Conservation (phyloP, 1,140 invertebrate genomes). For the Marisa cornuarietis region DNA sequence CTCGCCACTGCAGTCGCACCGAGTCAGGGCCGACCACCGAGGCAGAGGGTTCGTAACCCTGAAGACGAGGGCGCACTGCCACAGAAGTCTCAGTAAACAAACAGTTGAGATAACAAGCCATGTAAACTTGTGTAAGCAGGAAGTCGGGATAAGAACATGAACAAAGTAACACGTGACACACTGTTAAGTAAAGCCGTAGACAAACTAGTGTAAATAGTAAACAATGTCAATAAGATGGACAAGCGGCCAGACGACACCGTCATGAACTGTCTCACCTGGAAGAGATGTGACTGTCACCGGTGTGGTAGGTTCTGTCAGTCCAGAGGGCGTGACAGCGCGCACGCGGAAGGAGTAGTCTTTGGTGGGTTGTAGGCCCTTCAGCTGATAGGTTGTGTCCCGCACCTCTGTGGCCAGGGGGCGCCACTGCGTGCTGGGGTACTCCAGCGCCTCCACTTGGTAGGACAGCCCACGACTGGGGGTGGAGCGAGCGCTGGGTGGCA, state of each 20-base stretch:
- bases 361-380: constrained; percentile 49
- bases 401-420: constrained; percentile 45
- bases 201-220: too few species aligned
- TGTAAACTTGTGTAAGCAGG: too few species aligned
- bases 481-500: constrained; percentile 31
- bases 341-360: constrained; percentile 55
- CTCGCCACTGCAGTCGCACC: constrained; percentile 52
- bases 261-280: constrained; percentile 40
- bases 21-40: constrained; percentile 46
- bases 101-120: too few species aligned
- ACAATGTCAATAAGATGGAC: too few species aligned
- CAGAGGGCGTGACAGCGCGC: constrained; percentile 80
- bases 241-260: too few species aligned
- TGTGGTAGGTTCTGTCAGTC: constrained; percentile 52
- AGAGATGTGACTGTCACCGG: constrained; percentile 51
- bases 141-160: too few species aligned
- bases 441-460: constrained; percentile 55
- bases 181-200: too few species aligned
- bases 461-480: constrained; percentile 36
- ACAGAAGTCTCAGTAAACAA: not conserved
- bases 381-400: constrained; percentile 46
- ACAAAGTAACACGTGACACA: too few species aligned
- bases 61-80: constrained; percentile 53
- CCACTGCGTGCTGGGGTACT: constrained; percentile 52
- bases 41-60: constrained; percentile 41